Evolutionary conservation across 2,113 vertebrate genomes (phyloP).

Genomic region (Psephotus haematonotus): DNA sequence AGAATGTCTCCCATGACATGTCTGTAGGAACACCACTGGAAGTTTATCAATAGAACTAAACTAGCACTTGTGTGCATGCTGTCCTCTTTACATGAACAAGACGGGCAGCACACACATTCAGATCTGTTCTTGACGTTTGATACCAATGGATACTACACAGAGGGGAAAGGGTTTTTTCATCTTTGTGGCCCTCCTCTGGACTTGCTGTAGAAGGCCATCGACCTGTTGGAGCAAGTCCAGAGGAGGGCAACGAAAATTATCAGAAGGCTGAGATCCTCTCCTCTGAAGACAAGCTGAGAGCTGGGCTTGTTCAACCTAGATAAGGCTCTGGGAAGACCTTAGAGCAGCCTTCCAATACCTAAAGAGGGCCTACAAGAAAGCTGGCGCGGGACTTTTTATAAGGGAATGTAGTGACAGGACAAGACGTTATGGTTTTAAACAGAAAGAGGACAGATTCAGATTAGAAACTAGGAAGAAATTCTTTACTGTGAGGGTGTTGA

Average conservation of each 20-base stretch:
- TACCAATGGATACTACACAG: neutral
- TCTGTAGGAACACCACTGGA: neutral
- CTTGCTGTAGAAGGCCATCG: neutral
- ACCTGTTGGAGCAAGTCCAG: neutral
- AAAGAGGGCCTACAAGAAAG: neutral
- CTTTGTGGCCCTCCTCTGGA: neutral
- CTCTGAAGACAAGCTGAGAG: neutral
- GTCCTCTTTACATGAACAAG: neutral
- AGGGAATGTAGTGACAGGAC: neutral
- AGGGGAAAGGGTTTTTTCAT: neutral
- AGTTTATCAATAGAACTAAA: neutral
- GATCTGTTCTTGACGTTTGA: neutral
- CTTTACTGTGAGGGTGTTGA: neutral
- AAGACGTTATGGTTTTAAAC: neutral
- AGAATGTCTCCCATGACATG: neutral
- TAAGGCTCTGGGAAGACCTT: neutral
- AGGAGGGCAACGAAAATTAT: neutral
- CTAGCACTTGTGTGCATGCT: neutral
- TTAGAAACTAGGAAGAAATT: neutral
- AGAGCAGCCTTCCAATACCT: neutral
- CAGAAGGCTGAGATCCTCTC: neutral
- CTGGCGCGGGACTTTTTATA: neutral
- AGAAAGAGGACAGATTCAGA: neutral
- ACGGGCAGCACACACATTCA: rapidly evolving
- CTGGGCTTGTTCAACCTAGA: neutral